Conservation (phyloP, 2,888 invertebrate species). For the Calameuta idolon region DNA sequence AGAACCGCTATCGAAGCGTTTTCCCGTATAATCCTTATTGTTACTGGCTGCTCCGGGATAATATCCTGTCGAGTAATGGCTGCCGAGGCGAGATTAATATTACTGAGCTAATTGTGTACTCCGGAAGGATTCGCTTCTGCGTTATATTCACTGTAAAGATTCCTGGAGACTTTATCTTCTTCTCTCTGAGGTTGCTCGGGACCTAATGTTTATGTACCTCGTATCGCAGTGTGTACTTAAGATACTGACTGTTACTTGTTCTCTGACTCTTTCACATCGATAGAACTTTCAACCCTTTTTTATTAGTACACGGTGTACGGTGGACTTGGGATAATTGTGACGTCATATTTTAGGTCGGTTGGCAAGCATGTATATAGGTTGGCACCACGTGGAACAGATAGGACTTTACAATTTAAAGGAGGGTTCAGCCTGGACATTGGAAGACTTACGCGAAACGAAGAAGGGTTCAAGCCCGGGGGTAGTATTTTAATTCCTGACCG, state of each 20-base stretch:
- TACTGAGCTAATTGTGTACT: constrained; percentile 50
- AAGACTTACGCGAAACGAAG: constrained; percentile 38
- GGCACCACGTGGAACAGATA: too few species aligned
- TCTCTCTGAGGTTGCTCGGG: background rate
- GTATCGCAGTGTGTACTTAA: background rate
- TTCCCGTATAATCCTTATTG: constrained; percentile 59
- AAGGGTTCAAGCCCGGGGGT: constrained; percentile 61
- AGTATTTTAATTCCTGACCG: constrained; percentile 65
- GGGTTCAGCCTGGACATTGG: too few species aligned
- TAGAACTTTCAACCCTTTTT: background rate
- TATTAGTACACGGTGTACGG: too few species aligned
- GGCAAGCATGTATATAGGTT: too few species aligned
- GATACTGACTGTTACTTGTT: background rate
- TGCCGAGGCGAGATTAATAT: constrained; percentile 52
- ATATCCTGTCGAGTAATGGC: constrained; percentile 56
- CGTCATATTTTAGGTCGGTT: too few species aligned
- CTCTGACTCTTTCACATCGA: background rate
- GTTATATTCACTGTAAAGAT: background rate
- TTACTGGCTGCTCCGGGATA: constrained; percentile 55
- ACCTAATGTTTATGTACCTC: background rate
- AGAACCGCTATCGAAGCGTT: constrained; percentile 61
- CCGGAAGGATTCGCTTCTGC: background rate
- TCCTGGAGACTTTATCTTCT: background rate
- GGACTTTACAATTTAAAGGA: too few species aligned
- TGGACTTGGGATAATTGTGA: too few species aligned